phyloP scores from a whole-genome alignment of 1,140 invertebrate genomes.

The Saccostrea glomerata region DNA sequence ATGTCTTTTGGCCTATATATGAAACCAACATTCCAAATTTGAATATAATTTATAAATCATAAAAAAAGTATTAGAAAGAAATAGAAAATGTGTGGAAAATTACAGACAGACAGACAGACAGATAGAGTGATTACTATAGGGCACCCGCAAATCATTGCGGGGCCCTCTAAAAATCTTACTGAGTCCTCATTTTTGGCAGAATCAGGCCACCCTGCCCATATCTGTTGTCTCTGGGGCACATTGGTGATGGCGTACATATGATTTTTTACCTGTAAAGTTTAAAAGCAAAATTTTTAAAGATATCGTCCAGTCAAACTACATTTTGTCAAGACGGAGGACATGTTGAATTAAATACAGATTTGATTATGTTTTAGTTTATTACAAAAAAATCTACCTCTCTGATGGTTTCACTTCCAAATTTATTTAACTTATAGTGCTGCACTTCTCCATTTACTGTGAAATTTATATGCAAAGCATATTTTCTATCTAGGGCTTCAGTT shows the following conservation, averaged over 20 bases:
- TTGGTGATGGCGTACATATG: slow-evolving; percentile 89
- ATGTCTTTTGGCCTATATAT: too few relatives aligned
- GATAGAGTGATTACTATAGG: too few relatives aligned
- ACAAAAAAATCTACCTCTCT: slow-evolving; percentile 80
- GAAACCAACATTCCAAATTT: too few relatives aligned
- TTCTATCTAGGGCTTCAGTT: slow-evolving; percentile 55
- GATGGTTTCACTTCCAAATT: slow-evolving; percentile 88
- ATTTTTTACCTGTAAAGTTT: slow-evolving; percentile 84
- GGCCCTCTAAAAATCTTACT: neutral
- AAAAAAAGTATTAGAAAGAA: too few relatives aligned
- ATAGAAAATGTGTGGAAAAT: too few relatives aligned
- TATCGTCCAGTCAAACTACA: too few relatives aligned
- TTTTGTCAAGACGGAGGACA: neutral
- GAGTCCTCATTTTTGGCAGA: slow-evolving; percentile 77
- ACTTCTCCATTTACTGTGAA: slow-evolving; percentile 83
- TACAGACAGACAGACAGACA: too few relatives aligned
- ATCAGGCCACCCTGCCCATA: slow-evolving; percentile 87
- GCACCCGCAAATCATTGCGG: too few relatives aligned
- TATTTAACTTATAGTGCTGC: slow-evolving; percentile 86
- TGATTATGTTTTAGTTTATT: neutral
- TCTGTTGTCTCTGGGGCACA: slow-evolving; percentile 91
- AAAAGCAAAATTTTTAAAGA: neutral
- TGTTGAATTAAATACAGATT: neutral
- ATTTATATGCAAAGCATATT: slow-evolving; percentile 82
- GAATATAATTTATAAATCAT: too few relatives aligned